Evolutionary conservation across 1,140 invertebrate species (phyloP).

Genomic region (Ylistrum balloti): DNA sequence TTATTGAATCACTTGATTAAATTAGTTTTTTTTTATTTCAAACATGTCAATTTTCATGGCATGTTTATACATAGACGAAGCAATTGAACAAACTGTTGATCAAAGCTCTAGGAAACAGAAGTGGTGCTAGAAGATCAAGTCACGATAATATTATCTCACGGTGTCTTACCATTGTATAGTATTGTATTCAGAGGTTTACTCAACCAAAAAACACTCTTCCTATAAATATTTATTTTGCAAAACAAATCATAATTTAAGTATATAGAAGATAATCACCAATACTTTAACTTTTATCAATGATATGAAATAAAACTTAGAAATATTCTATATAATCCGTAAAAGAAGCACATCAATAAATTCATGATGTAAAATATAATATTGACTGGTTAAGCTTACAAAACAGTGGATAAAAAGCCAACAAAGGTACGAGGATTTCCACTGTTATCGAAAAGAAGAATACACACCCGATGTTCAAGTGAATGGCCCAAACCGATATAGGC

Average conservation of each 20-base stretch:
- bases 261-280: neutral
- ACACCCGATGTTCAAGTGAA: neutral
- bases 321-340: neutral
- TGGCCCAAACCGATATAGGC: neutral
- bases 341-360: too few relatives aligned
- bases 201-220: too few relatives aligned
- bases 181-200: neutral
- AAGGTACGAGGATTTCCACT: neutral
- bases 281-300: too few relatives aligned
- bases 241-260: neutral
- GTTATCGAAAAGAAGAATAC: neutral
- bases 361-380: neutral
- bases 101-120: neutral
- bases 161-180: neutral
- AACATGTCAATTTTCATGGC: conserved; percentile 18
- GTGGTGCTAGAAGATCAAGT: neutral
- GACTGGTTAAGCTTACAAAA: neutral
- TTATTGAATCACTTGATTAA: conserved; percentile 13
- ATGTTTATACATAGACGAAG: conserved; percentile 35
- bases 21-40: conserved; percentile 15
- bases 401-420: neutral
- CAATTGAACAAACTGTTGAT: conserved; percentile 39
- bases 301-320: neutral
- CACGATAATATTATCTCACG: neutral
- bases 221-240: neutral